Evolutionary conservation across 1,140 invertebrate genomes (phyloP), one percentile per base, ranked within the genome.

Genomic region (Trachelipus rathkii): DNA sequence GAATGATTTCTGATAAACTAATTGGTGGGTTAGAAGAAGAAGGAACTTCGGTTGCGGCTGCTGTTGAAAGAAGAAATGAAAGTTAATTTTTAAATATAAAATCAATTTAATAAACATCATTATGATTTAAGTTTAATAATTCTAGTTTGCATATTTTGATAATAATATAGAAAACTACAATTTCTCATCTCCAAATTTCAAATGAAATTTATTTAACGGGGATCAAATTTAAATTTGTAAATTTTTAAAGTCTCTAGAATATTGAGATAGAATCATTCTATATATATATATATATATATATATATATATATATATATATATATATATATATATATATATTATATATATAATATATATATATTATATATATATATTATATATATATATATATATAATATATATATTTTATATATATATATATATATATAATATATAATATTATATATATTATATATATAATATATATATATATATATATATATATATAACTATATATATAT

Each of bases 391-490:
- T 21, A 21, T 21, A 21, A 2, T 21, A 66, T 21, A 72, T 72
- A 72, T 72, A 72, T 72, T 72, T 44, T 72, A 72, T 72, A 72
- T 72, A 72, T 72, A 72, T 72, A 72, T 72, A 72, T 72, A 72
- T 72, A 72, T 72, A 72, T 72, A 72, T 72, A 72, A 72, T 72
- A 72, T 72, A 72, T 72, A 72, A n/a, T n/a, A n/a, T n/a, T 72
- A 72, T 72, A 72, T 72, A 72, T 72, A 72, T 72, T 72, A 72
- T 44, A 72, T 72, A 72, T 72, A 72, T 72, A 72, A 72, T 72
- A 72, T 72, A 72, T 72, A 72, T 72, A 72, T 72, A 72, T 72
- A 72, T 72, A 72, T 72, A 72, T 72, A 72, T 72, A 72, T 72
- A 72, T 72, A 72, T 72, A 72, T 72, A 72, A 43, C 44, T 72